Percentiles rank a stretch among this genome's conserved stretches.
Evolutionary conservation across 2,888 invertebrate genomes (phyloP).

Genomic region (Calameuta pallipes): DNA sequence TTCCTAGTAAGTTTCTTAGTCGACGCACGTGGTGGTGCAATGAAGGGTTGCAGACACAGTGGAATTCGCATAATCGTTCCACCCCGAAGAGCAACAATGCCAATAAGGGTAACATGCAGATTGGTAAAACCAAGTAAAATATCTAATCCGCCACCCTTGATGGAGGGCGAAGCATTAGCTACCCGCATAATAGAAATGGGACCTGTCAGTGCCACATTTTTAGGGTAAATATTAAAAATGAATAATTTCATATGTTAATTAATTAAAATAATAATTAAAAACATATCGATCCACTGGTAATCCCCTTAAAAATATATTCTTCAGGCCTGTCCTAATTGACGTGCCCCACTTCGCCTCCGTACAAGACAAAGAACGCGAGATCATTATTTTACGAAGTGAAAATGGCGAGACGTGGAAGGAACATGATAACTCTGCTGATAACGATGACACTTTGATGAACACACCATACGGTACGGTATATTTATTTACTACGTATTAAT

Average conservation of each 20-base stretch:
- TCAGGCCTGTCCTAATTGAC: slow-evolving; percentile 91
- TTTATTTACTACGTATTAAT: no score
- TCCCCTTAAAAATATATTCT: slow-evolving; percentile 30
- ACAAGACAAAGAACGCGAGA: slow-evolving; percentile 94
- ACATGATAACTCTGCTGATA: slow-evolving; percentile 76
- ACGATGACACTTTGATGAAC: slow-evolving; percentile 72
- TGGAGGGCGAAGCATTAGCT: slow-evolving; percentile 98
- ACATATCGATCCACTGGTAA: background rate
- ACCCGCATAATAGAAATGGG: slow-evolving; percentile 95
- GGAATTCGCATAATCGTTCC: slow-evolving; percentile 97
- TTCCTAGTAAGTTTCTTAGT: slow-evolving; percentile 99
- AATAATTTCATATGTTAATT: no score
- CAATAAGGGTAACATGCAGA: slow-evolving; percentile 96
- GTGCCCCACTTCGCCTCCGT: slow-evolving; percentile 98
- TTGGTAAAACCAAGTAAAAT: slow-evolving; percentile 82
- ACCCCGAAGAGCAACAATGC: slow-evolving; percentile 93
- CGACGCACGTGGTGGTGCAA: slow-evolving; percentile 98
- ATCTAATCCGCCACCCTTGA: slow-evolving; percentile 92
- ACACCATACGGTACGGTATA: slow-evolving; percentile 77
- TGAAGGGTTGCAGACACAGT: slow-evolving; percentile 98
- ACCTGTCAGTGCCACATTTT: slow-evolving; percentile 94
- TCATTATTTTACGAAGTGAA: slow-evolving; percentile 94
- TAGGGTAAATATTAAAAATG: slow-evolving; percentile 77
- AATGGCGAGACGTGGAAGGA: slow-evolving; percentile 99
- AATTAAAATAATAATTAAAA: background rate